These are phyloP conservation scores for Ceyx cyanopectus DNA, from an alignment of 2,113 vertebrate species.

Conservation along the genomic window DNA sequence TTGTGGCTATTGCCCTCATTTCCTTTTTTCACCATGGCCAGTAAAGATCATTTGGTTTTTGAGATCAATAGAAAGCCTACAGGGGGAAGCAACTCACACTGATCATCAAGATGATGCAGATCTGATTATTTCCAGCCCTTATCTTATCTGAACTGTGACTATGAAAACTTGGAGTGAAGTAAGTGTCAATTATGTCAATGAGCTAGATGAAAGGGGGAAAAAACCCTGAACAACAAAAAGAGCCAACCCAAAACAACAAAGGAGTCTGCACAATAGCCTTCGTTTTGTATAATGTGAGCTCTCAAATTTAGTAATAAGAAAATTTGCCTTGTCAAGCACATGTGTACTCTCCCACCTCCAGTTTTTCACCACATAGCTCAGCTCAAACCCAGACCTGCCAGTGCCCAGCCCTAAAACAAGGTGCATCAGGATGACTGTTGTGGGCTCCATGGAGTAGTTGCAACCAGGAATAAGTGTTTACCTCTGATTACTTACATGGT, in stretches of 20 bases:
- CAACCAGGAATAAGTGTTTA: too few relatives aligned
- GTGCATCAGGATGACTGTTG: too few relatives aligned
- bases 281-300: background rate
- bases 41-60: background rate
- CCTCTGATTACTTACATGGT: background rate
- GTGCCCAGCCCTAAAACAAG: background rate
- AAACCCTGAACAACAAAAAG: background rate
- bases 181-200: background rate
- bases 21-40: background rate
- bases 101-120: background rate
- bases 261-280: background rate
- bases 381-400: background rate
- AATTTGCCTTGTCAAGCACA: background rate
- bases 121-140: background rate
- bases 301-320: background rate
- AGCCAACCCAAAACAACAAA: background rate
- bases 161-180: too few relatives aligned
- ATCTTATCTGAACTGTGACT: slow-evolving; percentile 4
- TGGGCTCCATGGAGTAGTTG: background rate
- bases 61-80: background rate
- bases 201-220: background rate
- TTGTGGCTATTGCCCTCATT: background rate
- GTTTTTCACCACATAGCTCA: background rate
- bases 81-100: background rate
- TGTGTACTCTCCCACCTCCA: background rate